phyloP scores from a whole-genome alignment of 2,797 vertebrate species.

The Sebastes variabilis region DNA sequence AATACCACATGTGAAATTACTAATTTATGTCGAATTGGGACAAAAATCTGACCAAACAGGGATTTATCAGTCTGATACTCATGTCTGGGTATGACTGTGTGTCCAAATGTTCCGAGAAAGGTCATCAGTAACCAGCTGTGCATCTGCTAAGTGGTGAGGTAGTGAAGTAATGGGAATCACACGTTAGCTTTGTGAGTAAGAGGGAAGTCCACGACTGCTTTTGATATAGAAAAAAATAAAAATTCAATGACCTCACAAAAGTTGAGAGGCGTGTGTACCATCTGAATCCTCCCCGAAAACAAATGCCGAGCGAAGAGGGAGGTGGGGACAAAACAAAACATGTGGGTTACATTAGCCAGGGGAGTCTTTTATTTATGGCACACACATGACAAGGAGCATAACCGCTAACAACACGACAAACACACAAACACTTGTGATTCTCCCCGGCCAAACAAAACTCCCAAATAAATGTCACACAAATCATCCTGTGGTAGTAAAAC shows the following conservation, averaged over 20 bases:
- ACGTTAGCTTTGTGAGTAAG: conserved; percentile 66
- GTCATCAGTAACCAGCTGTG: conserved; percentile 57
- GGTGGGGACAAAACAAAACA: conserved; percentile 69
- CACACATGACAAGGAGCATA: conserved; percentile 80
- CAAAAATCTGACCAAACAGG: not conserved
- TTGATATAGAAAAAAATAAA: conserved; percentile 53
- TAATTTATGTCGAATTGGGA: not conserved
- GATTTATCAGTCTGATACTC: not conserved
- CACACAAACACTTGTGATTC: conserved; percentile 72
- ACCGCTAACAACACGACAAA: conserved; percentile 79
- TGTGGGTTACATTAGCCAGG: conserved; percentile 77
- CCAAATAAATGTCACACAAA: conserved; percentile 74
- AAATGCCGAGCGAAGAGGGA: conserved; percentile 52
- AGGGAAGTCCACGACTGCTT: conserved; percentile 73
- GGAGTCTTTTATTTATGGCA: conserved; percentile 78
- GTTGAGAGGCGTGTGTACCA: conserved; percentile 55
- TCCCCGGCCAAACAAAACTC: conserved; percentile 50
- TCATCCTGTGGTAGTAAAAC: conserved; percentile 59
- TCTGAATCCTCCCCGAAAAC: conserved; percentile 58
- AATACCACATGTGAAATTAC: not conserved
- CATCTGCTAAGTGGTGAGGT: conserved; percentile 52
- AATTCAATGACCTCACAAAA: conserved; percentile 71
- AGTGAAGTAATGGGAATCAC: conserved; percentile 67
- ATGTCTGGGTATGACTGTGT: conserved; percentile 37
- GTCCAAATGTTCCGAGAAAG: conserved; percentile 42